Base-by-base conservation (phyloP, 2,113 vertebrate genomes). In the Pachycephala philippinensis region DNA sequence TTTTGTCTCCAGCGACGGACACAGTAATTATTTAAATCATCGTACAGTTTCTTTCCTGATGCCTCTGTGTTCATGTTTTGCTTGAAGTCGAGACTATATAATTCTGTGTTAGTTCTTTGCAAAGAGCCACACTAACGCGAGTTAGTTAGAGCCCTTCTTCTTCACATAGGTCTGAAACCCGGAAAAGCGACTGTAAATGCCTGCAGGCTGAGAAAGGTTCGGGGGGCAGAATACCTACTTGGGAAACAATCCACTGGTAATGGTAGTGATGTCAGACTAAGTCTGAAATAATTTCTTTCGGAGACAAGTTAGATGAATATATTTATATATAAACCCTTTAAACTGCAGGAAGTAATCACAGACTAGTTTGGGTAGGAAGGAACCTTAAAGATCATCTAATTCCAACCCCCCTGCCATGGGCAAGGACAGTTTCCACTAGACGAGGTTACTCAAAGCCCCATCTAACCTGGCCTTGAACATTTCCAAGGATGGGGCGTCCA, bases 191-290 rank as follows among this genome's bases (percentile, higher is more conserved):
- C 33, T 30, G 4, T 4, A 35, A 35, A 45, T 24, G 39, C 33
- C 33, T 30, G 44, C 11, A 23, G 26, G 17, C 26, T n/a, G 37
- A 50, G 33, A 54, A 74, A 24, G 21, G 6, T 19, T 44, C 7
- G 2, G 5, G 5, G 3, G 18, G 1, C 6, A 18, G 33, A 64
- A 39, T 19, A 18, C 2, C 2, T 27, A 7, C 12, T 15, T 27
- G 24, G 42, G 35, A 39, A 90, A 74, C 10, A 11, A 60, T 26
- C 11, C 33, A 23, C n/a, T 63, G 8, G 7, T 50, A 44, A 35
- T 15, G 28, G 14, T 30, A 59, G 30, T n/a, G 9, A 19, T 60
- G 69, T 35, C 75, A 31, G 7, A 13, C 13, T 47, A 40, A 54
- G 9, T 47, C 2, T 31, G 40, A 65, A 65, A 79, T 60, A 16